Percentiles rank a stretch among this genome's conserved stretches.
phyloP scores from a whole-genome alignment of 2,888 invertebrate genomes.

The Dryocosmus kuriphilus region DNA sequence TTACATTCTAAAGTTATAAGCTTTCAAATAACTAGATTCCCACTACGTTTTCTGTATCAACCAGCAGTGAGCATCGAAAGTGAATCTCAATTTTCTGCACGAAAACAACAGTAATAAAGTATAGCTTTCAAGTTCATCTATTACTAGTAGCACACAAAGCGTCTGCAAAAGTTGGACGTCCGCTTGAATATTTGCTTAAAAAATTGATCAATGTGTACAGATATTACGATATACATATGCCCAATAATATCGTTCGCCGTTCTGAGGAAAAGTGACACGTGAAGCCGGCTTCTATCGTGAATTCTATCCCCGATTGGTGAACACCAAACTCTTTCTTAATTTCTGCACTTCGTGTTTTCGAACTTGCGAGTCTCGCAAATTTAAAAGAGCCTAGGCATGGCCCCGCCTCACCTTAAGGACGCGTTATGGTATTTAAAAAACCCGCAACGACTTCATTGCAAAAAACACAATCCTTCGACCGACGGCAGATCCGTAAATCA shows the following conservation, averaged over 20 bases:
- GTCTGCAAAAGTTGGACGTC: constrained; percentile 50
- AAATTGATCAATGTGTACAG: constrained; percentile 47
- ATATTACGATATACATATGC: constrained; percentile 42
- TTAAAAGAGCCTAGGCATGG: constrained; percentile 39
- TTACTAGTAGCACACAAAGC: constrained; percentile 52
- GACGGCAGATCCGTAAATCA: constrained; percentile 57
- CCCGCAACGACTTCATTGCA: constrained; percentile 18
- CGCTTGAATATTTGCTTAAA: constrained; percentile 48
- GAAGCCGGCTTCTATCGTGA: constrained; percentile 24
- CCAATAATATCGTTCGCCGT: constrained; percentile 41
- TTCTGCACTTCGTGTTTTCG: constrained; percentile 25
- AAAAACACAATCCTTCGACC: constrained; percentile 28
- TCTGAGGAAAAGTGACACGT: constrained; percentile 3
- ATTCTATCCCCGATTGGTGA: constrained; percentile 12
- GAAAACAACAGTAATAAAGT: constrained; percentile 21
- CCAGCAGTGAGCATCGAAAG: constrained; percentile 15
- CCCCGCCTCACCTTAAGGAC: constrained; percentile 31
- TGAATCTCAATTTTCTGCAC: constrained; percentile 15
- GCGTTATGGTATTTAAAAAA: constrained; percentile 29
- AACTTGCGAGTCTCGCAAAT: constrained; percentile 35
- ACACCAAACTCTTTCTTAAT: background rate
- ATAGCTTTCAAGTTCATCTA: constrained; percentile 25
- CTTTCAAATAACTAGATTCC: background rate
- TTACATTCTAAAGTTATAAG: constrained; percentile 3
- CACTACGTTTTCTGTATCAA: background rate